phyloP scores from a whole-genome alignment of 1,140 invertebrate species.

The Cotesia chilonis region DNA sequence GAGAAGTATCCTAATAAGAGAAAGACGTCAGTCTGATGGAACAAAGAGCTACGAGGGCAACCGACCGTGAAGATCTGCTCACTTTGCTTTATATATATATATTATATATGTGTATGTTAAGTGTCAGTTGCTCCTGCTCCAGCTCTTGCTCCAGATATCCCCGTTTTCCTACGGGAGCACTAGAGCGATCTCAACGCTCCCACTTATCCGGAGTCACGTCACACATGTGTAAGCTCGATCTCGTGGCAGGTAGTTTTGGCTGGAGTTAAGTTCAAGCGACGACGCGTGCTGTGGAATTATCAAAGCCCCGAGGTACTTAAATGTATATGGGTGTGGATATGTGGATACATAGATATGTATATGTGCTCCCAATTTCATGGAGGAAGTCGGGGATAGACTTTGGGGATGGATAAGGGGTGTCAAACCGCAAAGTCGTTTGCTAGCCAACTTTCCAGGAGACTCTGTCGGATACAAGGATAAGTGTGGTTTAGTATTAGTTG shows the following conservation, averaged over 20 bases:
- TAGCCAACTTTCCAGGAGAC: constrained; percentile 32
- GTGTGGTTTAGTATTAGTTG: background rate
- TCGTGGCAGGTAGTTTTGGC: constrained; percentile 4
- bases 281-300: constrained; percentile 35
- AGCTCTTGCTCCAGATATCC: background rate
- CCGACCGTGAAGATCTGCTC: constrained; percentile 4
- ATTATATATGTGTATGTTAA: no score
- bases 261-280: constrained; percentile 30
- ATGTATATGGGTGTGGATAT: background rate
- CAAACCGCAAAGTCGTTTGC: constrained; percentile 41
- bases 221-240: constrained; percentile 19
- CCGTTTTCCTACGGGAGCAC: constrained; percentile 5
- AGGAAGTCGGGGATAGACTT: no score
- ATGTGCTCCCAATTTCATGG: no score
- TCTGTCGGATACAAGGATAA: constrained; percentile 11
- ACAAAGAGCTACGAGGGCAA: background rate
- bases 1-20: background rate
- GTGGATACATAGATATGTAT: constrained; percentile 1
- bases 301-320: constrained; percentile 23
- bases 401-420: constrained; percentile 9
- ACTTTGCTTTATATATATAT: no score
- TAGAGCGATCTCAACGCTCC: constrained; percentile 5
- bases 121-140: no score
- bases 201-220: constrained; percentile 26
- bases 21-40: background rate